These are phyloP conservation scores for Tapera naevia DNA, from an alignment of 2,797 vertebrate genomes.

Conservation along the genomic window DNA sequence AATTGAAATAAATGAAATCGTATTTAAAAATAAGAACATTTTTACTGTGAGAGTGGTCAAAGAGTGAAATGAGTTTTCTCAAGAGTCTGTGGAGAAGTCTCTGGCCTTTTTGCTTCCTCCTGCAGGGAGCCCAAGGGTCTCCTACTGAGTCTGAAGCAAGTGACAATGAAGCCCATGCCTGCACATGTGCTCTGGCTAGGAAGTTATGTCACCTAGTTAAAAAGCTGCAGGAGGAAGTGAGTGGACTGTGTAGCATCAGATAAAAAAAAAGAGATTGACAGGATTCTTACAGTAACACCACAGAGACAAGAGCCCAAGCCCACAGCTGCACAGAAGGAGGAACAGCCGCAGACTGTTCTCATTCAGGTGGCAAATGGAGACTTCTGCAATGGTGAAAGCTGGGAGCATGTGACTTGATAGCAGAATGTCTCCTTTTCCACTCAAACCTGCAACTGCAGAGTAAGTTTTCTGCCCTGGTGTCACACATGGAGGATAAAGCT, in stretches of 20 bases:
- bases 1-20: background rate
- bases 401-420: background rate
- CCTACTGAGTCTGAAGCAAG: background rate
- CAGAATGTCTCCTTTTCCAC: background rate
- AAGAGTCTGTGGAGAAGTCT: fast-evolving
- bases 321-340: background rate
- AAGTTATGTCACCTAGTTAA: background rate
- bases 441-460: background rate
- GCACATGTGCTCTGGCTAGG: background rate
- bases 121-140: background rate
- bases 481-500: background rate
- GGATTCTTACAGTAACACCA: background rate
- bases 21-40: background rate
- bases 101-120: too few species aligned
- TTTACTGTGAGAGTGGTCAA: background rate
- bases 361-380: background rate
- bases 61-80: fast-evolving
- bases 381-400: background rate
- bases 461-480: background rate
- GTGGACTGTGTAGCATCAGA: background rate
- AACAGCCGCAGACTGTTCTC: background rate
- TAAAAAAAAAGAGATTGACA: background rate
- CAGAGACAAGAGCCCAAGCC: background rate
- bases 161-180: background rate
- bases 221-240: background rate